These are phyloP conservation scores for Cantharis nigra DNA, from an alignment of 2,888 invertebrate genomes.

Conservation along the genomic window DNA sequence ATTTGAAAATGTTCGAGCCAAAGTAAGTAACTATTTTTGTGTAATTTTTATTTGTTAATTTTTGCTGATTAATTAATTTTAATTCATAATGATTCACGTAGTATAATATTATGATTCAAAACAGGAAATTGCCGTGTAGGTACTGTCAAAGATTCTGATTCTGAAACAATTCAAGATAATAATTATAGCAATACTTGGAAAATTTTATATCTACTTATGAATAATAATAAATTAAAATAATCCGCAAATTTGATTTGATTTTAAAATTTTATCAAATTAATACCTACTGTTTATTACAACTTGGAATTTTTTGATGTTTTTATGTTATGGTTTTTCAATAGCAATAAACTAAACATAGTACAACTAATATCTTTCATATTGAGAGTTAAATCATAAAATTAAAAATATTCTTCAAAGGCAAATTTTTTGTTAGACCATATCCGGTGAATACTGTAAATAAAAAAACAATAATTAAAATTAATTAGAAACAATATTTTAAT, in stretches of 20 bases:
- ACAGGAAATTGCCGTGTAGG: not conserved
- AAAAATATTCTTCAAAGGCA: not conserved
- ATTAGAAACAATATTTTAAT: not conserved
- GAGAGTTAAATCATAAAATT: not conserved
- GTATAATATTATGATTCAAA: not conserved
- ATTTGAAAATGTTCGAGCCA: conserved; percentile 98
- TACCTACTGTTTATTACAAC: not conserved
- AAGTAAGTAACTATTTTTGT: conserved; percentile 62
- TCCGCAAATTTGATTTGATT: not conserved
- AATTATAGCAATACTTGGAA: not conserved
- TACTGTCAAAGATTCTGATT: not conserved
- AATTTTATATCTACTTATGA: not conserved
- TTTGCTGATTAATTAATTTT: not conserved
- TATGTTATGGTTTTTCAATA: not conserved
- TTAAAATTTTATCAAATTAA: not conserved
- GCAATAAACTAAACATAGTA: not conserved
- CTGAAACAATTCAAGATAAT: not conserved
- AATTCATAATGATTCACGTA: not conserved
- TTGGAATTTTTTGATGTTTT: not conserved
- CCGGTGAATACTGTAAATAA: not conserved
- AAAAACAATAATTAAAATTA: not conserved
- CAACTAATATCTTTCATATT: not conserved
- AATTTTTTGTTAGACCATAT: not conserved
- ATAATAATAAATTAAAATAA: not conserved
- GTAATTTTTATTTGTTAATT: not conserved